These are phyloP conservation scores for Melanaphis sacchari DNA, from an alignment of 1,140 invertebrate species.

Conservation along the genomic window DNA sequence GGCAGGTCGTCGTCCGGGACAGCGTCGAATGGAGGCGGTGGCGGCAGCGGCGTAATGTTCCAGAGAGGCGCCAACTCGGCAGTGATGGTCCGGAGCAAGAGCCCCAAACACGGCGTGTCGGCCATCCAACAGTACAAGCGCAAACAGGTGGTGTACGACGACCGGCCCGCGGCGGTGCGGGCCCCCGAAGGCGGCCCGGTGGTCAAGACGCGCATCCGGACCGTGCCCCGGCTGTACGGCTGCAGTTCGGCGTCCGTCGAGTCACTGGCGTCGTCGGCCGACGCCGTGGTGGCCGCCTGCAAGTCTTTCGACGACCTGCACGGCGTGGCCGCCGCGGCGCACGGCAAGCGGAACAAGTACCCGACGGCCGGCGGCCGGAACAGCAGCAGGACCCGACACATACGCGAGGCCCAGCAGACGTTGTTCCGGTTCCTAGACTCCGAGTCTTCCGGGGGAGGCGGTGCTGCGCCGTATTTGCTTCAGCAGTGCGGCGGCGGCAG, in stretches of 20 bases:
- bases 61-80: conserved; percentile 37
- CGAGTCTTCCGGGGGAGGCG: conserved; percentile 6
- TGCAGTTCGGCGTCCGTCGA: conserved; percentile 40
- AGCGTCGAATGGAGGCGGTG: neutral
- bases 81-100: conserved; percentile 46
- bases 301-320: conserved; percentile 36
- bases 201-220: conserved; percentile 43
- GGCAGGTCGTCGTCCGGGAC: neutral
- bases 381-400: conserved; percentile 60
- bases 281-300: neutral
- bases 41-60: conserved; percentile 26
- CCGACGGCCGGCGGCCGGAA: conserved; percentile 26
- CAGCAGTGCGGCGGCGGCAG: conserved; percentile 14
- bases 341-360: neutral
- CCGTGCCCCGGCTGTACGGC: conserved; percentile 33
- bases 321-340: neutral
- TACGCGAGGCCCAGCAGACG: conserved; percentile 63
- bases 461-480: neutral
- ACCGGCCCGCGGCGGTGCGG: neutral
- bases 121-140: conserved; percentile 50
- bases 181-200: neutral
- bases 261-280: conserved; percentile 1
- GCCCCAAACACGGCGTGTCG: conserved; percentile 54
- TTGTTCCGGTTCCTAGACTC: conserved; percentile 60
- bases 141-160: conserved; percentile 25